Evolutionary conservation across 2,888 invertebrate species (phyloP), one percentile per base, ranked within the genome.

Genomic region (Scaeva pyrastri): DNA sequence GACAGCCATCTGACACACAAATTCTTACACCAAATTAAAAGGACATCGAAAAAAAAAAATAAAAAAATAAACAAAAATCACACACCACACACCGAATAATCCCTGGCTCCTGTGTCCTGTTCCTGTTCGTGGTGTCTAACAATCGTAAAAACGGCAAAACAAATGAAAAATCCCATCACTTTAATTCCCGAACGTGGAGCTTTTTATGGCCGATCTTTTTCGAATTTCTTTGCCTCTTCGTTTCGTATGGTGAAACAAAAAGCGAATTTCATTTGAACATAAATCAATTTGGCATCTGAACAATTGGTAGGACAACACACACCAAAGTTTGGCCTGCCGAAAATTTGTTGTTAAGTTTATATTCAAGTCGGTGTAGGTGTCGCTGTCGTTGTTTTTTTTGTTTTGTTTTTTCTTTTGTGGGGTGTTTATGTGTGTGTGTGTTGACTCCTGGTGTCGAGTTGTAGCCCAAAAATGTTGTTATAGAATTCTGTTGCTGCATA

Each of bases 191-290:
- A 58, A 75, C 84, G 36, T 64, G 56, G 56, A 84, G 26, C 52
- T 68, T 77, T 68, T 77, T 31, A 26, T 58, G 56, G 73, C 70
- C 55, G 73, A 86, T 86, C 81, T 80, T 81, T 76, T 86, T 74
- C 70, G 81, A 81, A 81, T 81, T 84, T 73, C 73, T 31, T 66
- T 81, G 73, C 76, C 50, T 62, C 55, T 58, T n/a, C 52, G 14
- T 10, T 14, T 12, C 3, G 12, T 11, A 12, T 14, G 14, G 14
- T 4, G 12, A 81, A 77, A 81, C 76, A 86, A 86, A 86, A 81
- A 86, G 56, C 77, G 73, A 81, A 81, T 81, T 86, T 86, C 85
- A 86, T 56, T 56, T 70, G 77, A 77, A 77, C 85, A 86, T 86
- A 81, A 86, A 86, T 86, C 85, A 86, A 76, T 74, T 81, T 77